Percentiles rank a stretch among this genome's conserved stretches.
phyloP scores from a whole-genome alignment of 2,113 vertebrate genomes.

The Hipposideros armiger region DNA sequence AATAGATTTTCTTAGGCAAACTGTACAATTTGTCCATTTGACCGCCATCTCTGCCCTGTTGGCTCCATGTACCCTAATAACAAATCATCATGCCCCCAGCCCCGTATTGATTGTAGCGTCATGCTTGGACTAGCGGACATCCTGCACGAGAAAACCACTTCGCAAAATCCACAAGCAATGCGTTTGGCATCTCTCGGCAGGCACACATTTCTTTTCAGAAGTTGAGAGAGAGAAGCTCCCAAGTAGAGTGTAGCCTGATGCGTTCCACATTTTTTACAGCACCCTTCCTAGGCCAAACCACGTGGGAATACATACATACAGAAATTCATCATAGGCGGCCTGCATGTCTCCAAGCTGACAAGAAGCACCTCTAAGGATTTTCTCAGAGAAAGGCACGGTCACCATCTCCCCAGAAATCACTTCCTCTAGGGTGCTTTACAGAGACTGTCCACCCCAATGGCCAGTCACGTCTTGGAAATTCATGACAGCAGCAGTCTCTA shows the following conservation, averaged over 20 bases:
- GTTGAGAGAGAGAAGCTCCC: no score
- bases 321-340: neutral
- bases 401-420: no score
- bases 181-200: neutral
- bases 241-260: neutral
- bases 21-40: rapidly evolving
- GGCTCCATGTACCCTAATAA: rapidly evolving
- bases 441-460: rapidly evolving
- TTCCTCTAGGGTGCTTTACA: neutral
- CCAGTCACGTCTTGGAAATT: neutral
- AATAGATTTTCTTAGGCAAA: neutral
- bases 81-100: neutral
- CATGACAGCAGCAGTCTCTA: rapidly evolving
- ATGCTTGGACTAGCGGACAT: rapidly evolving
- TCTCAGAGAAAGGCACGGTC: neutral
- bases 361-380: neutral
- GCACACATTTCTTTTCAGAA: neutral
- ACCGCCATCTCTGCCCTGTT: neutral
- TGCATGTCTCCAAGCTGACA: no score
- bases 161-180: neutral
- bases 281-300: neutral
- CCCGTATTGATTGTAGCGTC: rapidly evolving
- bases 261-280: neutral
- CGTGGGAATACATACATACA: neutral
- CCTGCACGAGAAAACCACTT: neutral